Evolutionary conservation across 2,113 vertebrate species (phyloP).

Genomic region (Heterocephalus glaber): DNA sequence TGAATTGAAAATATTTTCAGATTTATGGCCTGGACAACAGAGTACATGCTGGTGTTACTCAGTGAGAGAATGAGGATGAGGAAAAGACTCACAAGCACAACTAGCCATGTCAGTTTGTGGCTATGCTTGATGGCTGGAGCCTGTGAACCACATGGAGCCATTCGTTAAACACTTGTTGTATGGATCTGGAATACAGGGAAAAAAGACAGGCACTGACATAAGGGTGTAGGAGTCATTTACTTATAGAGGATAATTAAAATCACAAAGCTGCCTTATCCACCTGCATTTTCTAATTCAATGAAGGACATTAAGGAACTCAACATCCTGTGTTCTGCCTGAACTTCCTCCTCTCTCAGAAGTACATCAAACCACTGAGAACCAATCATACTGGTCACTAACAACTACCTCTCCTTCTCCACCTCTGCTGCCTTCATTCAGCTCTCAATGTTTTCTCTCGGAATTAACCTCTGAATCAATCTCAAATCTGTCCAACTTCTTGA

Average conservation of each 20-base stretch:
- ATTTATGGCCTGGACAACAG: background rate
- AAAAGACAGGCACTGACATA: background rate
- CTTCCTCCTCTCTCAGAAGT: background rate
- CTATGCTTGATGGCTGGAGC: background rate
- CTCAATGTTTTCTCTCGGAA: background rate
- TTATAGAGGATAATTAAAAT: background rate
- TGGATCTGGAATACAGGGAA: background rate
- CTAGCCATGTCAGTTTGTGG: background rate
- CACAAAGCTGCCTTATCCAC: background rate
- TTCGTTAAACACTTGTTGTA: background rate
- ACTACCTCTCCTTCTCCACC: background rate
- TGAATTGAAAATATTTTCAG: background rate
- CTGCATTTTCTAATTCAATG: background rate
- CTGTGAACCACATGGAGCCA: background rate
- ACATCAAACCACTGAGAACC: background rate
- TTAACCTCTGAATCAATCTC: background rate
- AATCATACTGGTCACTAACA: background rate
- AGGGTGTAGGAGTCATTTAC: background rate
- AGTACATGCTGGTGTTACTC: background rate
- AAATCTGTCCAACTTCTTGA: too few species aligned
- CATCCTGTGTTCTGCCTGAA: background rate
- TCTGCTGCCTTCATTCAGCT: background rate
- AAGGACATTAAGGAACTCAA: background rate
- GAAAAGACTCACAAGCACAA: background rate
- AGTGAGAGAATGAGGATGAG: background rate